A percentile compares a stretch with the other conserved stretches of the same genome.
Evolutionary conservation across 1,140 invertebrate species (phyloP).

Genomic region (Littorina saxatilis): DNA sequence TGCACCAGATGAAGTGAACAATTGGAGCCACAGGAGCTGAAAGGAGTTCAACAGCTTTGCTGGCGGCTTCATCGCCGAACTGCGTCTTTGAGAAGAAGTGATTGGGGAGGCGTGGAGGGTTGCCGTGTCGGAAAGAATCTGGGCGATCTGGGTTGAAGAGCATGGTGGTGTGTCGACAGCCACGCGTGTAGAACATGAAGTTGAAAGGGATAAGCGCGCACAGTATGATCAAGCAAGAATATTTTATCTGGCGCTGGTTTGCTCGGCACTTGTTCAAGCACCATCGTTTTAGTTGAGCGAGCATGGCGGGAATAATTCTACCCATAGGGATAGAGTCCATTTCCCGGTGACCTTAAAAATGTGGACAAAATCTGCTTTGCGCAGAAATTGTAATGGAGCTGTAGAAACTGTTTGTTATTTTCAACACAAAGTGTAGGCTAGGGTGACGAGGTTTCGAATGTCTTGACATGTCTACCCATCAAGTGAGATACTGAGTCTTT

Average conservation of each 20-base stretch:
- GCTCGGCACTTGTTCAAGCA: constrained; percentile 3
- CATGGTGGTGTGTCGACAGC: constrained; percentile 24
- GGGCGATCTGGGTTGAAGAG: constrained; percentile 24
- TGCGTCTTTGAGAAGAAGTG: constrained; percentile 8
- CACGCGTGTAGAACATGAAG: constrained; percentile 29
- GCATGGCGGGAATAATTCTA: background rate
- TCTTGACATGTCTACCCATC: too few species aligned
- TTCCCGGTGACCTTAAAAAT: too few species aligned
- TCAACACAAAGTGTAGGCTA: too few species aligned
- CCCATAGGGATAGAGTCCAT: background rate
- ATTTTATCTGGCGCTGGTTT: background rate
- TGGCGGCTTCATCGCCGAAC: background rate
- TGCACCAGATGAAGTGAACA: constrained; percentile 59
- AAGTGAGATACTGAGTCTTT: too few species aligned
- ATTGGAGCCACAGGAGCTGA: constrained; percentile 32
- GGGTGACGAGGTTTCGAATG: too few species aligned
- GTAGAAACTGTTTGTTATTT: too few species aligned
- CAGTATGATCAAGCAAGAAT: constrained; percentile 13
- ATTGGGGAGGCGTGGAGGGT: constrained; percentile 4
- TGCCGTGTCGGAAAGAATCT: constrained; percentile 28
- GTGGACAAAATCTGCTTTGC: too few species aligned
- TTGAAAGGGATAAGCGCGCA: constrained; percentile 25
- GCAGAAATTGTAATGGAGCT: too few species aligned
- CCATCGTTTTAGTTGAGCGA: background rate
- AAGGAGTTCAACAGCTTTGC: constrained; percentile 6